These are phyloP conservation scores for Amphimallon solstitiale DNA, from an alignment of 2,888 invertebrate genomes.

Conservation along the genomic window DNA sequence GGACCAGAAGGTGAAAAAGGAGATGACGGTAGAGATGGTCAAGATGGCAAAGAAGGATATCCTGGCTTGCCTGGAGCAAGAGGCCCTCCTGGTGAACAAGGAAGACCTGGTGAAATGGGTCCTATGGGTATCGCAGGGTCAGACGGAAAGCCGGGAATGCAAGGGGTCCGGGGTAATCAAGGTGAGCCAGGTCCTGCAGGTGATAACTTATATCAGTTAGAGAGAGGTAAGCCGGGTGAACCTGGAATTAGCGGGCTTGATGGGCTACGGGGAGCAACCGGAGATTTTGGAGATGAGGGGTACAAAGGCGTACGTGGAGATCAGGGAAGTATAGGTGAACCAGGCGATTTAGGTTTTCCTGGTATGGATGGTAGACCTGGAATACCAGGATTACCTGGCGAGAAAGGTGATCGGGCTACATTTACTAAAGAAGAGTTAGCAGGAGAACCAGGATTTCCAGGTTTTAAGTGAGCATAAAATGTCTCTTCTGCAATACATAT, in stretches of 20 bases:
- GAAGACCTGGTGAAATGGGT: conserved; percentile 63
- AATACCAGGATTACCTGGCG: conserved; percentile 64
- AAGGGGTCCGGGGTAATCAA: conserved; percentile 57
- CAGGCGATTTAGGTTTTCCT: conserved; percentile 55
- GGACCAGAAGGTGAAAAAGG: conserved; percentile 67
- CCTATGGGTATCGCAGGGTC: conserved; percentile 50
- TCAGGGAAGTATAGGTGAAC: conserved; percentile 67
- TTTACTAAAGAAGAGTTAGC: conserved; percentile 64
- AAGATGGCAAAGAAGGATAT: conserved; percentile 66
- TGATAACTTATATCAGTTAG: too few species aligned
- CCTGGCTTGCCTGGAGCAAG: conserved; percentile 62
- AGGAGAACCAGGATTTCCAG: conserved; percentile 65
- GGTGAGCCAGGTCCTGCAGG: conserved; percentile 36
- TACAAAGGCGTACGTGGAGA: conserved; percentile 60
- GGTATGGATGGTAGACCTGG: conserved; percentile 65
- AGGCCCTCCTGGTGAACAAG: conserved; percentile 71
- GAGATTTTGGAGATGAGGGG: conserved; percentile 63
- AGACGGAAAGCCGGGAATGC: conserved; percentile 55
- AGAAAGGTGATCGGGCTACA: conserved; percentile 68
- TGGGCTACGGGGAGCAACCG: conserved; percentile 52
- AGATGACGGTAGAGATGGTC: conserved; percentile 65
- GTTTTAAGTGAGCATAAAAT: conserved; percentile 56
- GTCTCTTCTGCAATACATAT: neutral
- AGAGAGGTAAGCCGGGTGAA: too few species aligned
- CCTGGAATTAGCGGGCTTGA: neutral